phyloP scores from a whole-genome alignment of 2,113 vertebrate species.

The Orthonyx spaldingii region DNA sequence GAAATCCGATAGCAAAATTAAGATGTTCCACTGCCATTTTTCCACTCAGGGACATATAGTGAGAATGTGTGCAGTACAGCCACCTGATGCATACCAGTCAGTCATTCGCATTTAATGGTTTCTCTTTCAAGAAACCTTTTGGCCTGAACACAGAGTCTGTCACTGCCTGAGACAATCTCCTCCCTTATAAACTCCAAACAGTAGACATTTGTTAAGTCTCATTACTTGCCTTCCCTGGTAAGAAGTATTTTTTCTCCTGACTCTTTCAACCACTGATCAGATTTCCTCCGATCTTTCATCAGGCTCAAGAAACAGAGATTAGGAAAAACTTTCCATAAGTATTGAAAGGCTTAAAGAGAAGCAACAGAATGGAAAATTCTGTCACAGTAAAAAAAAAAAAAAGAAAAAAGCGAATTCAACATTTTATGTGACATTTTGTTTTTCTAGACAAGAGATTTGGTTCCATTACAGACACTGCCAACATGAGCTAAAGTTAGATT shows the following conservation, averaged over 20 bases:
- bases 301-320: neutral
- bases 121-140: neutral
- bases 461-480: neutral
- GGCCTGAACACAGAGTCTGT: neutral
- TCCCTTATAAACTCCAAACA: neutral
- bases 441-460: neutral
- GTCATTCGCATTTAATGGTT: neutral
- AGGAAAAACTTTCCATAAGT: neutral
- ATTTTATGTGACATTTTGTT: neutral
- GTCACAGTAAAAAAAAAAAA: neutral
- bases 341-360: neutral
- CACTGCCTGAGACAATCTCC: neutral
- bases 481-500: neutral
- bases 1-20: neutral
- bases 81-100: neutral
- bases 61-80: neutral
- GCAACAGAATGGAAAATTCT: conserved; percentile 4
- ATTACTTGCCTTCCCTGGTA: neutral
- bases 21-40: neutral
- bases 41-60: neutral
- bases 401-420: neutral
- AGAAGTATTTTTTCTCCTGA: neutral
- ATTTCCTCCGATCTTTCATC: conserved; percentile 2
- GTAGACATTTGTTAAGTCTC: neutral
- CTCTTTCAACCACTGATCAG: neutral